Base-by-base conservation (phyloP, 2,113 vertebrate species). In the Carassius carassius region DNA sequence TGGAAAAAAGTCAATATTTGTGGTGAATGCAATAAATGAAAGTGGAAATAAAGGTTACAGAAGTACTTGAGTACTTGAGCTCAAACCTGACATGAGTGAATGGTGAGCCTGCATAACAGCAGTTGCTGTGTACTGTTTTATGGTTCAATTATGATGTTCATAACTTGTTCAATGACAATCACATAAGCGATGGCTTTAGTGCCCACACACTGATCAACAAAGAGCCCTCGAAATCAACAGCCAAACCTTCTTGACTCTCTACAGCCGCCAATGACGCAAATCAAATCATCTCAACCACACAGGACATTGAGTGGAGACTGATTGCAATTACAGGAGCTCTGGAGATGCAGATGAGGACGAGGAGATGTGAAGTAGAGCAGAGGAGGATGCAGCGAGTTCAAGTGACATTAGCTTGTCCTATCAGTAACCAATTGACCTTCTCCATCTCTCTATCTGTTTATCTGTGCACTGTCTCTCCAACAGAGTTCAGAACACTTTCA, bases 141-240 rank as follows among this genome's bases (percentile, higher is more conserved):
- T 58, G 9, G 29, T 5, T 78, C 3, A 58, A 58, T 78, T 78
- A 78, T 58, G 29, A 17, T 5, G 11, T 77, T 77, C 75, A 35
- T 35, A 25, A 21, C 51, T 54, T 54, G 4, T 32, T 12, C 29
- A 78, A 78, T 58, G 54, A 78, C 73, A 49, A 65, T 80, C 8
- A 49, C 49, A 67, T 17, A 63, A 67, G 78, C 60, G 67, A 25
- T 17, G 41, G 17, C 23, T 67, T 67, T 65, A 49, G 78, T 49
- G 78, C 78, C 78, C 78, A 81, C 78, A 67, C 78, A 81, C 13
- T 81, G 37, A 81, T 51, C 78, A 81, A 44, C 23, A 11, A 14
- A 67, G 78, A 51, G 62, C 25, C 58, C 62, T 81, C 44, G n/a
- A 81, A 81, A 67, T 32, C 78, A 67, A 51, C 10, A 17, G 62